Conservation (phyloP, 2,888 invertebrate species). For the Anthophora plumipes region DNA sequence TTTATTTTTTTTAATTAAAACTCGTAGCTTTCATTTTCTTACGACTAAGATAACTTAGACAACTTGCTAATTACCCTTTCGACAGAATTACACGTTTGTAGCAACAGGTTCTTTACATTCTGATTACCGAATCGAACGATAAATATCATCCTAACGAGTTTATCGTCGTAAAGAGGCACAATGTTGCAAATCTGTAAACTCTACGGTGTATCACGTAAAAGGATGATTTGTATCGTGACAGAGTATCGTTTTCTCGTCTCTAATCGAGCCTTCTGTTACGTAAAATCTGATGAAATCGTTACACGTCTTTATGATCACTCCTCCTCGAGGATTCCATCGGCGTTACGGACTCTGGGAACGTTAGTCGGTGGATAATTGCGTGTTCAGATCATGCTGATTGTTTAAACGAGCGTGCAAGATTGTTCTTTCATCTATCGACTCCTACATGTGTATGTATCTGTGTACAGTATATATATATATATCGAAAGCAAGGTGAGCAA, state of each 20-base stretch:
- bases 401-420: constrained; percentile 11
- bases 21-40: background rate
- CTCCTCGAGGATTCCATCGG: constrained; percentile 21
- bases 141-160: constrained; percentile 11
- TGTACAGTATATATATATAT: constrained; percentile 4
- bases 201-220: too few species aligned
- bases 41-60: background rate
- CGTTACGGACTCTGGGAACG: constrained; percentile 35
- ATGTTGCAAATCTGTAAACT: constrained; percentile 14
- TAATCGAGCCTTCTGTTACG: constrained; percentile 55
- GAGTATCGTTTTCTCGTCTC: constrained; percentile 8
- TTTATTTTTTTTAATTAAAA: background rate
- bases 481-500: constrained; percentile 63
- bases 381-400: constrained; percentile 20
- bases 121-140: background rate
- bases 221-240: constrained; percentile 15
- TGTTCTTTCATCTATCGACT: constrained; percentile 45
- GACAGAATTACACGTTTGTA: background rate
- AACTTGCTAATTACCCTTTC: constrained; percentile 5
- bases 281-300: constrained; percentile 71
- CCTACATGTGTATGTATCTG: too few species aligned
- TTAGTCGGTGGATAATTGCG: constrained; percentile 12
- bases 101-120: background rate
- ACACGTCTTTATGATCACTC: constrained; percentile 33
- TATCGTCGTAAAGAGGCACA: background rate